A percentile compares a stretch with the other conserved stretches of the same genome.
phyloP scores from a whole-genome alignment of 2,113 vertebrate genomes.

The Bothrops jararaca region DNA sequence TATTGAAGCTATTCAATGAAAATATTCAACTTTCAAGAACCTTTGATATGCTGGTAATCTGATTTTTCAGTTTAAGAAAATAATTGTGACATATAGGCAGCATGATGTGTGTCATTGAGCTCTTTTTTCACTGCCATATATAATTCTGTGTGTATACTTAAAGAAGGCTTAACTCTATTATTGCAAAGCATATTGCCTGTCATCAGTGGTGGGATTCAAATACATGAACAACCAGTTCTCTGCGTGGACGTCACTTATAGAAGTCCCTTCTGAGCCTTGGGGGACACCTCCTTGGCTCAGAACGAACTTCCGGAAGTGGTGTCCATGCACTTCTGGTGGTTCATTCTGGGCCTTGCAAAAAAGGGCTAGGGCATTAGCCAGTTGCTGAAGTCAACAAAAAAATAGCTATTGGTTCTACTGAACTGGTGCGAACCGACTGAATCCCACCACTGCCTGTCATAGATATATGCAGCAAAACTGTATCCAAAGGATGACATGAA shows the following conservation, averaged over 20 bases:
- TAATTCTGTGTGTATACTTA: neutral
- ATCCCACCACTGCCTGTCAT: neutral
- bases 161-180: neutral
- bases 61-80: neutral
- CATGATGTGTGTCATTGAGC: neutral
- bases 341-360: no score
- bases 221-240: no score
- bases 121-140: neutral
- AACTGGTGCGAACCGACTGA: no score
- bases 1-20: conserved; percentile 43
- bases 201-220: no score
- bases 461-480: neutral
- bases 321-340: no score
- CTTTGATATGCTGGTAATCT: conserved; percentile 39
- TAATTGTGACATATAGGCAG: neutral
- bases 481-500: neutral
- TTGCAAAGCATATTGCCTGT: neutral
- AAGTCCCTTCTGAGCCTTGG: no score
- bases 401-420: no score
- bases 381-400: no score
- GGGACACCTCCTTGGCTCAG: no score
- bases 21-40: conserved; percentile 35
- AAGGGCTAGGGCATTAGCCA: no score
- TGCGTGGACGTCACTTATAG: no score
- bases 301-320: no score